These are phyloP conservation scores for Anoplius nigerrimus DNA, from an alignment of 2,888 invertebrate genomes.

Conservation along the genomic window DNA sequence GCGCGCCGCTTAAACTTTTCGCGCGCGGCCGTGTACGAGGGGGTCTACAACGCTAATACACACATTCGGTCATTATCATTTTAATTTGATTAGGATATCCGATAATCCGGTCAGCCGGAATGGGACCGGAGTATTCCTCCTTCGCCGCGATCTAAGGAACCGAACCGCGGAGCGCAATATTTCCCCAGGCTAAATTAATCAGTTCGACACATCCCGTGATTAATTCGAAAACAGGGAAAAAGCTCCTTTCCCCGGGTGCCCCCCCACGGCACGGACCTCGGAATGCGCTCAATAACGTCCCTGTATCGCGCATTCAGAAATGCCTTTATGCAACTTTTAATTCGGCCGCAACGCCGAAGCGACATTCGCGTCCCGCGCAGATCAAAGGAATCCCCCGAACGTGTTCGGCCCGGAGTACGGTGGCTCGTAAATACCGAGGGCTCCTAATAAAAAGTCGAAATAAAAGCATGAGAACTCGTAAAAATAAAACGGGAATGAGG, in stretches of 20 bases:
- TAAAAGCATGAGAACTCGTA: slow-evolving; percentile 65
- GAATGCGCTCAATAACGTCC: background rate
- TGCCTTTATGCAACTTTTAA: background rate
- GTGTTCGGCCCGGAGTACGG: slow-evolving; percentile 45
- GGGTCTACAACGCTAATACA: slow-evolving; percentile 1
- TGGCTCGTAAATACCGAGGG: slow-evolving; percentile 58
- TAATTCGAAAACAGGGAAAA: too few species aligned
- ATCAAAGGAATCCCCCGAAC: slow-evolving; percentile 65
- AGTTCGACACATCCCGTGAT: too few species aligned
- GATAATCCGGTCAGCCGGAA: slow-evolving; percentile 42
- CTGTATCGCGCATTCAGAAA: background rate
- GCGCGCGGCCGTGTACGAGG: slow-evolving; percentile 3
- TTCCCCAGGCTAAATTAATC: too few species aligned
- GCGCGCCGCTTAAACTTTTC: background rate
- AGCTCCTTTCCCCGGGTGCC: too few species aligned
- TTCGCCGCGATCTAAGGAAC: slow-evolving; percentile 36
- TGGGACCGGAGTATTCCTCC: slow-evolving; percentile 45
- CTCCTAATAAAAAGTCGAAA: slow-evolving; percentile 68
- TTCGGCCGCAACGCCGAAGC: background rate
- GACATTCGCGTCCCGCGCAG: slow-evolving; percentile 26
- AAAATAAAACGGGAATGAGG: slow-evolving; percentile 59
- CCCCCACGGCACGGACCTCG: too few species aligned
- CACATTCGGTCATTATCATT: slow-evolving; percentile 36
- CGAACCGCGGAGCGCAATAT: background rate
- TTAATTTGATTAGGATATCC: slow-evolving; percentile 53